These are phyloP conservation scores for Pseudeuparius sepicola DNA, from an alignment of 2,888 invertebrate genomes.

Conservation along the genomic window DNA sequence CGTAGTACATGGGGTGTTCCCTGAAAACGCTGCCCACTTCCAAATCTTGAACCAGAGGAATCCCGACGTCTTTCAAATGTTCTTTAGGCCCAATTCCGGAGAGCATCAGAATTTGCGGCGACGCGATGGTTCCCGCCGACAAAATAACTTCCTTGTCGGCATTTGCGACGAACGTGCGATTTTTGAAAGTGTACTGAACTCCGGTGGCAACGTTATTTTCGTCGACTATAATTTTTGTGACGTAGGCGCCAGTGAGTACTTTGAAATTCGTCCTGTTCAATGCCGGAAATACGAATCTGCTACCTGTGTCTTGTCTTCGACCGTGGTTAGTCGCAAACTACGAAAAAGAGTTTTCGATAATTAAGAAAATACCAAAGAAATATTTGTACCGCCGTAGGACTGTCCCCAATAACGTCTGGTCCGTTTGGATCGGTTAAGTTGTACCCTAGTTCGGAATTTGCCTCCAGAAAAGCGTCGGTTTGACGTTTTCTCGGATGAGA, in stretches of 20 bases:
- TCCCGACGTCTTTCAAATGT: constrained; percentile 48
- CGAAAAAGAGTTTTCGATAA: too few species aligned
- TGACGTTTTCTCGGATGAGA: too few species aligned
- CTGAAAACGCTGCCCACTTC: constrained; percentile 68
- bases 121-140: constrained; percentile 67
- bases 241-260: constrained; percentile 58
- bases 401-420: constrained; percentile 53
- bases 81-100: constrained; percentile 65
- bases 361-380: too few species aligned
- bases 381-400: too few species aligned
- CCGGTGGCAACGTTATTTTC: constrained; percentile 48
- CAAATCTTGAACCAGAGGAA: constrained; percentile 52
- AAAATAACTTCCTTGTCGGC: constrained; percentile 67
- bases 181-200: constrained; percentile 55
- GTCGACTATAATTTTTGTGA: constrained; percentile 48
- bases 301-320: constrained; percentile 62
- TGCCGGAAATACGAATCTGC: constrained; percentile 63
- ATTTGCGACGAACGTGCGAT: constrained; percentile 40
- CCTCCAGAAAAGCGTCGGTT: too few species aligned
- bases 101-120: constrained; percentile 72
- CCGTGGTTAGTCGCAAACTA: constrained; percentile 60
- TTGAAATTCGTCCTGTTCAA: constrained; percentile 53
- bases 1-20: constrained; percentile 63
- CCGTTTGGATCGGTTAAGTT: constrained; percentile 57
- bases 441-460: constrained; percentile 56